These are phyloP conservation scores for Lutraria lutraria DNA, from an alignment of 2,888 invertebrate genomes.

Conservation along the genomic window DNA sequence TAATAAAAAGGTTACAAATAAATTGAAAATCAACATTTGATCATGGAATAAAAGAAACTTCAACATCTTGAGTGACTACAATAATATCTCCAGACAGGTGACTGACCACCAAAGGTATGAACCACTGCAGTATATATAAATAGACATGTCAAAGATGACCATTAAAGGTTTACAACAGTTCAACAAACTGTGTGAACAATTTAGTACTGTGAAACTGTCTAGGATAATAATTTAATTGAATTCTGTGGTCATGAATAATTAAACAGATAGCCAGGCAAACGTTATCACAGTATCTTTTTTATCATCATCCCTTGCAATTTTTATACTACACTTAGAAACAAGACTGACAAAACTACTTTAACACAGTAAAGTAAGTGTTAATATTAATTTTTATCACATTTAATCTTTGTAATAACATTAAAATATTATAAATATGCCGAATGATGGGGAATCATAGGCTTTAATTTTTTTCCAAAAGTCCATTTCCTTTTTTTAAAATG, in stretches of 20 bases:
- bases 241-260: conserved; percentile 8
- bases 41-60: too few species aligned
- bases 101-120: too few species aligned
- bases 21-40: too few species aligned
- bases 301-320: neutral
- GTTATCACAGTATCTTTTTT: neutral
- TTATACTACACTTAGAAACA: neutral
- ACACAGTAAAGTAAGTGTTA: neutral
- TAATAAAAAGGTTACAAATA: too few species aligned
- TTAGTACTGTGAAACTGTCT: neutral
- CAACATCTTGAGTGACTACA: too few species aligned
- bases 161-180: neutral
- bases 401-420: neutral
- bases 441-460: neutral
- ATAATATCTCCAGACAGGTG: too few species aligned
- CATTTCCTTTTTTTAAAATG: conserved; percentile 22
- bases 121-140: too few species aligned
- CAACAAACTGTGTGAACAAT: neutral
- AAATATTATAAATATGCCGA: neutral
- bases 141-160: neutral
- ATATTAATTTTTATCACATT: neutral
- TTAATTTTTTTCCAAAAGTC: neutral
- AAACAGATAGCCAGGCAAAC: neutral
- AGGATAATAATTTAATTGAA: neutral
- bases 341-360: neutral